Conservation (phyloP, 2,797 vertebrate genomes). For the Muscicapa striata region DNA sequence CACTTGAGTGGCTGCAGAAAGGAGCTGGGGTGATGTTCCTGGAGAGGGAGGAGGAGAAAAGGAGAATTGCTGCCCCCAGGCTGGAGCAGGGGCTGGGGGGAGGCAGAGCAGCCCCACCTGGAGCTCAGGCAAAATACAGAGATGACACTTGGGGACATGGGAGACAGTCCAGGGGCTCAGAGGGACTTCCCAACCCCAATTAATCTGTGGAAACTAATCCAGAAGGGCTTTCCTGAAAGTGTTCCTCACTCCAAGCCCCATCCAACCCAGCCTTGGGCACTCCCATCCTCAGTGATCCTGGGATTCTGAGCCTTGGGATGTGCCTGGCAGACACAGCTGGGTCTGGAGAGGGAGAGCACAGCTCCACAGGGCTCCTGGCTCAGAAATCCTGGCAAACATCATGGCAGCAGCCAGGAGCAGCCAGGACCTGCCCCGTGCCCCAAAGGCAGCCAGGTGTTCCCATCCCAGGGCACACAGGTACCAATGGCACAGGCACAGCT, state of each 20-base stretch:
- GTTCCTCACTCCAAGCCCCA: not conserved
- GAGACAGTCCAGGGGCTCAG: fast-evolving
- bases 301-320: not conserved
- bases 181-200: not conserved
- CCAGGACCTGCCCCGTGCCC: too few species aligned
- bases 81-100: not conserved
- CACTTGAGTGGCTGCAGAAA: not conserved
- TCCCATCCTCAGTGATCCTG: fast-evolving
- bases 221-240: not conserved
- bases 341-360: not conserved
- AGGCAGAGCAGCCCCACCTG: not conserved
- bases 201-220: fast-evolving
- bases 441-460: too few species aligned
- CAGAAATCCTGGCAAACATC: not conserved
- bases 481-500: not conserved
- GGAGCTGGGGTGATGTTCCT: not conserved
- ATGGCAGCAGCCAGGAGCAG: not conserved
- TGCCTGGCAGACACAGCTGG: not conserved
- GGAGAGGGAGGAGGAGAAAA: not conserved
- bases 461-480: too few species aligned
- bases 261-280: not conserved
- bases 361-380: not conserved
- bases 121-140: not conserved
- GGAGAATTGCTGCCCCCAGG: not conserved
- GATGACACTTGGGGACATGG: not conserved